Percentiles rank a stretch among this genome's conserved stretches.
These are phyloP conservation scores for Harpagus bidentatus DNA, from an alignment of 2,113 vertebrate genomes.

Conservation along the genomic window DNA sequence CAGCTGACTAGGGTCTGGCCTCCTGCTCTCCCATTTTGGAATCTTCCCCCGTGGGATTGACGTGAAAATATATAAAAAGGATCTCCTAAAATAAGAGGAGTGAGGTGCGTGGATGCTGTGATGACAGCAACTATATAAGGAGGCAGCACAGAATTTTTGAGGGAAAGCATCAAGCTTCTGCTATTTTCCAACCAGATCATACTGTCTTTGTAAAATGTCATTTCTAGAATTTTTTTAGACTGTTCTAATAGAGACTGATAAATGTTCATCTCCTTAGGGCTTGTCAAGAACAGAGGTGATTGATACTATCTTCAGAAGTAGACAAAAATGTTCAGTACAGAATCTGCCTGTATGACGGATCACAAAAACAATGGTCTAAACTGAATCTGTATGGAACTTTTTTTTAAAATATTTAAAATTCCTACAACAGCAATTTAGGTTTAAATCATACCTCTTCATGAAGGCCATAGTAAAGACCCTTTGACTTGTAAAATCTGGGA, in stretches of 20 bases:
- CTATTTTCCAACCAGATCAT: slow-evolving; percentile 37
- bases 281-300: slow-evolving; percentile 65
- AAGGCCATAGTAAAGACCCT: background rate
- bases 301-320: slow-evolving; percentile 64
- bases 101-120: background rate
- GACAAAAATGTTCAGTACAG: slow-evolving; percentile 47
- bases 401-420: background rate
- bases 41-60: background rate
- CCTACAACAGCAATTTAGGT: background rate
- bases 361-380: slow-evolving; percentile 57
- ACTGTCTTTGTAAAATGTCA: slow-evolving; percentile 17
- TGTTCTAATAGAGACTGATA: slow-evolving; percentile 61
- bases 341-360: slow-evolving; percentile 48
- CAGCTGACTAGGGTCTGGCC: background rate
- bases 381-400: slow-evolving; percentile 11
- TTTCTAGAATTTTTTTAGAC: slow-evolving; percentile 56
- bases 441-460: slow-evolving; percentile 9
- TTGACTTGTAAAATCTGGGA: background rate
- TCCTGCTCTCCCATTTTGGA: background rate
- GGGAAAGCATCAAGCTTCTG: slow-evolving; percentile 18
- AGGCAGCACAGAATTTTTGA: background rate
- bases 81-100: background rate
- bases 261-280: slow-evolving; percentile 64
- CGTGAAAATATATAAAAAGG: background rate
- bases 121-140: slow-evolving; percentile 14